These are phyloP conservation scores for Pinctada fucata DNA, from an alignment of 2,888 invertebrate species.

Conservation along the genomic window DNA sequence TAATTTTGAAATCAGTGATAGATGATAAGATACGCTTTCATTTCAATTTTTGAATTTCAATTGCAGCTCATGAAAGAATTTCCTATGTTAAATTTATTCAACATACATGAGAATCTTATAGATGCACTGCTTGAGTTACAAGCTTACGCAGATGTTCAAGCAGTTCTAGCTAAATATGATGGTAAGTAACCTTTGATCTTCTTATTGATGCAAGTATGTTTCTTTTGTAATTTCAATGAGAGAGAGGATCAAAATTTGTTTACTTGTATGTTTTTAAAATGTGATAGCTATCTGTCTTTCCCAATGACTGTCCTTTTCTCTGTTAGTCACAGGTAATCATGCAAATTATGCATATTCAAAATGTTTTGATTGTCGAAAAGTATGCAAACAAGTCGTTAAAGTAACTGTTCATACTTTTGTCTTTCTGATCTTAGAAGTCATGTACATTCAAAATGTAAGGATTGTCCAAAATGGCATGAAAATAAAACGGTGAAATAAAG, in stretches of 20 bases:
- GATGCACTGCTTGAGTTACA: slow-evolving; percentile 96
- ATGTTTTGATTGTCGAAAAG: too few species aligned
- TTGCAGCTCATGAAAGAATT: slow-evolving; percentile 93
- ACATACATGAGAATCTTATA: slow-evolving; percentile 96
- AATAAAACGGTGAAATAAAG: too few species aligned
- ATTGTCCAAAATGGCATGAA: too few species aligned
- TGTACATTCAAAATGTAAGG: too few species aligned
- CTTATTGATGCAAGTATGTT: too few species aligned
- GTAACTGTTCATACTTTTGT: too few species aligned
- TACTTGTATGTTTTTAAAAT: background rate
- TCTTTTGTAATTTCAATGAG: too few species aligned
- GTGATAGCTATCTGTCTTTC: background rate
- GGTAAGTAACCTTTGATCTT: slow-evolving; percentile 69
- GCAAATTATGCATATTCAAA: background rate
- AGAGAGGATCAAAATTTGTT: background rate
- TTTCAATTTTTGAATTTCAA: slow-evolving; percentile 31
- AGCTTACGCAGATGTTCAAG: slow-evolving; percentile 97
- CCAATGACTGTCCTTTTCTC: background rate
- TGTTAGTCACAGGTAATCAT: background rate
- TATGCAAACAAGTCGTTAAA: too few species aligned
- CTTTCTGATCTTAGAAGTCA: too few species aligned
- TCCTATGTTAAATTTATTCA: slow-evolving; percentile 94
- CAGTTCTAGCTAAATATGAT: slow-evolving; percentile 93
- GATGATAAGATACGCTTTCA: too few species aligned
- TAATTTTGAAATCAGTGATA: too few species aligned